Conservation (phyloP, 2,113 vertebrate genomes). For the Petroica traversi region DNA sequence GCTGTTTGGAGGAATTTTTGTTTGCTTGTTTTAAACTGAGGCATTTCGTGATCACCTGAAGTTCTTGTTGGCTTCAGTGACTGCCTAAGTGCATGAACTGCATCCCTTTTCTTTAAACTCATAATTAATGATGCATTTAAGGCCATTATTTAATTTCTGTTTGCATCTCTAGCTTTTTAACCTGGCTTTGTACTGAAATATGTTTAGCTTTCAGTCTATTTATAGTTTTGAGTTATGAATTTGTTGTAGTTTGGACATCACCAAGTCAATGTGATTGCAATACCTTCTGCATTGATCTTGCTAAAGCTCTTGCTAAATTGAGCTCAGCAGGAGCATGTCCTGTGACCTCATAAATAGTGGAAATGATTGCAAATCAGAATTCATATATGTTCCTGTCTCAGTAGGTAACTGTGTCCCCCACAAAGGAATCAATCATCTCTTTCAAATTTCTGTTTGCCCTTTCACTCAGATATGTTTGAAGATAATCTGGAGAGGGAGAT, state of each 20-base stretch:
- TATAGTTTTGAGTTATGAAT: slow-evolving; percentile 4
- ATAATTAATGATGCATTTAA: not conserved
- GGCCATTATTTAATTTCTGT: not conserved
- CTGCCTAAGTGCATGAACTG: not conserved
- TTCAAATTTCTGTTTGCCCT: slow-evolving; percentile 83
- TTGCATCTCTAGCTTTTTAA: not conserved
- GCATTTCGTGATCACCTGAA: not conserved
- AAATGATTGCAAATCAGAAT: slow-evolving; percentile 83
- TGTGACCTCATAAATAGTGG: slow-evolving; percentile 83
- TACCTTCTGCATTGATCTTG: slow-evolving; percentile 71
- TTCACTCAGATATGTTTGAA: slow-evolving; percentile 75
- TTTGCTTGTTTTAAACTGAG: not conserved
- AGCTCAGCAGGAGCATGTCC: slow-evolving; percentile 80
- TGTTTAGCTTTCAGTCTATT: slow-evolving; percentile 11
- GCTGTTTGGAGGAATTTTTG: not conserved
- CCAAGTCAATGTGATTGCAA: slow-evolving; percentile 75
- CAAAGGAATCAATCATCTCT: slow-evolving; percentile 80
- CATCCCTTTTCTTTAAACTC: rapidly evolving
- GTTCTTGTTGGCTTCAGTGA: not conserved
- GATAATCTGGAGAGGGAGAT: slow-evolving; percentile 66
- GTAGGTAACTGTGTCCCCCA: slow-evolving; percentile 73
- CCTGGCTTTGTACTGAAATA: not conserved
- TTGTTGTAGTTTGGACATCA: slow-evolving; percentile 59
- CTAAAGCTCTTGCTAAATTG: slow-evolving; percentile 80
- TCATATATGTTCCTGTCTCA: slow-evolving; percentile 76